These are phyloP conservation scores for Ptiloglossa arizonensis DNA, from an alignment of 1,140 invertebrate genomes.

Conservation along the genomic window DNA sequence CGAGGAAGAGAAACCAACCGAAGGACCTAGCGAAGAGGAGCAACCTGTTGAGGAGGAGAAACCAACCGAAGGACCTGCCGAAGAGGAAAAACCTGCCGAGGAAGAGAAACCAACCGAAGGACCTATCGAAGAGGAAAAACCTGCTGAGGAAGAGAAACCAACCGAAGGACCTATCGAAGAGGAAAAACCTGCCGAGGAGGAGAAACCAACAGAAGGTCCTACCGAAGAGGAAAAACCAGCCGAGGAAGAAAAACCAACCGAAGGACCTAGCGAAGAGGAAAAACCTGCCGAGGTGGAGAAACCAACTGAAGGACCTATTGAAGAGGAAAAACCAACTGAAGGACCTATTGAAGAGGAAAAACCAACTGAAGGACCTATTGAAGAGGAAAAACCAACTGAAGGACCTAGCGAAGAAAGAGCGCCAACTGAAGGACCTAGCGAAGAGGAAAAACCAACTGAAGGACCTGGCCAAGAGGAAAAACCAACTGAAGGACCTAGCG, in stretches of 20 bases:
- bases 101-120: slow-evolving; percentile 33
- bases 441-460: slow-evolving; percentile 37
- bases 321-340: slow-evolving; percentile 53
- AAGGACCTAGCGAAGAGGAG: slow-evolving; percentile 39
- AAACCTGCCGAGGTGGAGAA: slow-evolving; percentile 36
- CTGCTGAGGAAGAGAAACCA: slow-evolving; percentile 27
- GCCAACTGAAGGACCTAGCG: slow-evolving; percentile 25
- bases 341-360: slow-evolving; percentile 5
- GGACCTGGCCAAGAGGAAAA: slow-evolving; percentile 18
- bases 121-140: not conserved
- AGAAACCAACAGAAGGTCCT: slow-evolving; percentile 24
- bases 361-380: slow-evolving; percentile 39
- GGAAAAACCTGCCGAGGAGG: slow-evolving; percentile 30
- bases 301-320: slow-evolving; percentile 44
- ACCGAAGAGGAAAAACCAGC: not conserved
- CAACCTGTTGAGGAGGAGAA: slow-evolving; percentile 32
- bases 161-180: slow-evolving; percentile 20
- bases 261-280: slow-evolving; percentile 35
- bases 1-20: slow-evolving; percentile 32
- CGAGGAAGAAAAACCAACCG: slow-evolving; percentile 43
- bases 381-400: slow-evolving; percentile 24
- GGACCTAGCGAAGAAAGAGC: no score
- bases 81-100: slow-evolving; percentile 18
- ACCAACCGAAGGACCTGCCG: slow-evolving; percentile 17
- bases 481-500: slow-evolving; percentile 33